Conservation (phyloP, 92 coral and sea anemone species). For the Virgularia gustaviana region DNA sequence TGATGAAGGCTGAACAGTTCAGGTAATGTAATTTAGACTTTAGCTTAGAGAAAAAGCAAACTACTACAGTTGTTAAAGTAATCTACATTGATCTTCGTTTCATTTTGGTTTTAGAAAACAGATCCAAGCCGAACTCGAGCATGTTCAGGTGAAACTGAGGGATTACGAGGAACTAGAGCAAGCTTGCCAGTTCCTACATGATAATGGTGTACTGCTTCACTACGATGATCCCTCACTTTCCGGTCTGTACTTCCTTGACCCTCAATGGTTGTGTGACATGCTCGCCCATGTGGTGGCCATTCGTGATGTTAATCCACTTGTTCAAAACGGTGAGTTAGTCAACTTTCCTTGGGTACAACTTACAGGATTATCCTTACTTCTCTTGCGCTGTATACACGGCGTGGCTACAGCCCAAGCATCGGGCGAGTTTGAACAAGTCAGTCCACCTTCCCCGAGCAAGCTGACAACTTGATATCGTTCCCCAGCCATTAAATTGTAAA, state of each 20-base stretch:
- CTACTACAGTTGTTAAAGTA: neutral
- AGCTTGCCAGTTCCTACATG: conserved; percentile 56
- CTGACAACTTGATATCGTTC: no score
- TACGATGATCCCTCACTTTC: conserved; percentile 91
- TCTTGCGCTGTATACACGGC: no score
- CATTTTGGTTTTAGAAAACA: conserved; percentile 44
- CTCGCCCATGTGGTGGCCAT: conserved; percentile 96
- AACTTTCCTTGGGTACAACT: neutral
- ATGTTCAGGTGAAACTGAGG: conserved; percentile 60
- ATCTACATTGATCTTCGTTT: neutral
- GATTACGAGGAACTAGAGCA: conserved; percentile 90
- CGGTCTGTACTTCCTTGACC: conserved; percentile 89
- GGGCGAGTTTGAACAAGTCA: no score
- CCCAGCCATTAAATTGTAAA: no score
- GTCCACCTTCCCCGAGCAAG: no score
- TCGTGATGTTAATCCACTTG: conserved; percentile 93
- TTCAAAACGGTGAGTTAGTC: conserved; percentile 72
- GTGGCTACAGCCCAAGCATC: no score
- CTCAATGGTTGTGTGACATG: conserved; percentile 99
- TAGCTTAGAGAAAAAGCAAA: neutral
- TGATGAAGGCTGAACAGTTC: conserved; percentile 85
- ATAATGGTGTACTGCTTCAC: conserved; percentile 77
- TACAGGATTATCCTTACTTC: no score
- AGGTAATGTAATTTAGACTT: no score
- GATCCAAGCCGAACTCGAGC: conserved; percentile 71